Conservation (phyloP, 1,140 invertebrate genomes). For the Hyphantria cunea region DNA sequence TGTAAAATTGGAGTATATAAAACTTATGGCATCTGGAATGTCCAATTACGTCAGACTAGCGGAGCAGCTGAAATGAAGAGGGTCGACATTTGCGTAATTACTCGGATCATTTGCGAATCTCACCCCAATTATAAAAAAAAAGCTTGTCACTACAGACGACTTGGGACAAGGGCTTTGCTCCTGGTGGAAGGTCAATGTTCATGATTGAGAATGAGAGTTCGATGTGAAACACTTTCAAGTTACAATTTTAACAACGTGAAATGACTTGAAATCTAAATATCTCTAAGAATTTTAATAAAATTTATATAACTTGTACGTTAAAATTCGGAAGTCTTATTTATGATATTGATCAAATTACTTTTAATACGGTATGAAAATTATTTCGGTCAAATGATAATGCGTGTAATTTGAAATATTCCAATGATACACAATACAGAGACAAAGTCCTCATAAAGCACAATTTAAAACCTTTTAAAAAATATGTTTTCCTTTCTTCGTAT, state of each 20-base stretch:
- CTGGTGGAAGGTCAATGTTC: conserved; percentile 39
- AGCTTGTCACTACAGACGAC: conserved; percentile 59
- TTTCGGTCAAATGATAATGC: not conserved
- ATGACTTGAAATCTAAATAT: not conserved
- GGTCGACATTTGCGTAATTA: conserved; percentile 79
- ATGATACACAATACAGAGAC: conserved; percentile 24
- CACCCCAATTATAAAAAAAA: conserved; percentile 71
- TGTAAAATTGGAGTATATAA: conserved; percentile 41
- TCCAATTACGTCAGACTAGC: conserved; percentile 52
- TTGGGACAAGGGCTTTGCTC: conserved; percentile 44
- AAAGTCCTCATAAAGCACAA: conserved; percentile 20
- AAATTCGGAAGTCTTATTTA: no score
- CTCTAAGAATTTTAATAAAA: no score
- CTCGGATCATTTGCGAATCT: conserved; percentile 76
- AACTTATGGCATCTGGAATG: conserved; percentile 41
- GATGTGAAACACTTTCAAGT: conserved; percentile 15
- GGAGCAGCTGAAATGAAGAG: conserved; percentile 68
- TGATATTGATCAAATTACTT: not conserved
- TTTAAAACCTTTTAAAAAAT: conserved; percentile 19
- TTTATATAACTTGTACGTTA: no score
- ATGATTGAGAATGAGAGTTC: conserved; percentile 40
- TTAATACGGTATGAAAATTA: no score
- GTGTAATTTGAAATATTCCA: conserved; percentile 8
- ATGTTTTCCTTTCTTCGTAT: conserved; percentile 17
- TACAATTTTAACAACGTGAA: conserved; percentile 1